Percentiles rank a stretch among this genome's conserved stretches.
Evolutionary conservation across 92 coral and sea anemone genomes (phyloP).

Genomic region (Desmophyllum pertusum): DNA sequence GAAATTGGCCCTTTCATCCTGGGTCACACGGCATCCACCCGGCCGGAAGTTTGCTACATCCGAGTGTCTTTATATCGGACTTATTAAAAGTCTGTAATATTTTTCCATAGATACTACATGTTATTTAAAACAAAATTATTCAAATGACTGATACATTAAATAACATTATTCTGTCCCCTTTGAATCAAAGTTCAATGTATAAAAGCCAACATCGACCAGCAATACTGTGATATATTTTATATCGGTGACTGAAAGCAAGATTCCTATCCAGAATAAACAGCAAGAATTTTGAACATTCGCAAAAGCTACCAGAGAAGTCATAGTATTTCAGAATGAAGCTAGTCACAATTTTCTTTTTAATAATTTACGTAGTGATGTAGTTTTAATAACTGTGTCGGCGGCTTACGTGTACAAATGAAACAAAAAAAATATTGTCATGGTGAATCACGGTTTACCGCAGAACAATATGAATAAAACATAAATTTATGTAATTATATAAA

Average conservation of each 20-base stretch:
- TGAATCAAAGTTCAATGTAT: background rate
- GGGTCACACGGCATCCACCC: too few relatives aligned
- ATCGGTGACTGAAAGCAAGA: background rate
- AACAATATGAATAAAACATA: conserved; percentile 13
- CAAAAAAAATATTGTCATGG: background rate
- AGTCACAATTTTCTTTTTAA: background rate
- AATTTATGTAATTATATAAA: background rate
- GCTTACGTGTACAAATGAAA: background rate
- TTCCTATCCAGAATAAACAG: background rate
- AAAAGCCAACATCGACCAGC: background rate
- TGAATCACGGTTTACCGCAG: too few relatives aligned
- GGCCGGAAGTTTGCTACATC: too few relatives aligned
- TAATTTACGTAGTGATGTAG: background rate
- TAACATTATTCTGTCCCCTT: too few relatives aligned
- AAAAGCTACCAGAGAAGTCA: background rate
- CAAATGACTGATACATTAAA: background rate
- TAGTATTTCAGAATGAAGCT: background rate
- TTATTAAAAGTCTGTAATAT: too few relatives aligned
- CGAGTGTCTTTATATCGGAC: too few relatives aligned
- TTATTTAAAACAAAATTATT: background rate
- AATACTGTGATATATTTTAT: background rate
- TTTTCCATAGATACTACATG: background rate
- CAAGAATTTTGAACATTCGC: background rate
- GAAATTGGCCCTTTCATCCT: too few relatives aligned
- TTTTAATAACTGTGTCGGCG: background rate